Evolutionary conservation across 2,113 vertebrate genomes (phyloP).

Genomic region (Opisthocomus hoazin): DNA sequence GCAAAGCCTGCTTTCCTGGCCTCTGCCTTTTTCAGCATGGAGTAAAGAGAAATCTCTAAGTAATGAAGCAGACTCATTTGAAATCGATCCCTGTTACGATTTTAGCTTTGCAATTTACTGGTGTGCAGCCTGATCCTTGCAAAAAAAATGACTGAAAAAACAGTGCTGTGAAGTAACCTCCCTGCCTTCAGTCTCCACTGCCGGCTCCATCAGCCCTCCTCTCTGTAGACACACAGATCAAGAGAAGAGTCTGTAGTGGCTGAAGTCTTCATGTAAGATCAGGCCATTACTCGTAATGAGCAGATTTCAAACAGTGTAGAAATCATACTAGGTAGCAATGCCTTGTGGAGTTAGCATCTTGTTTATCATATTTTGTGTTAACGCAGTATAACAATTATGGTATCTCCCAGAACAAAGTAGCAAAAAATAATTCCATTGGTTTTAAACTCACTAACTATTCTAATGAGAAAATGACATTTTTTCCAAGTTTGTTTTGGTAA

Average conservation of each 20-base stretch:
- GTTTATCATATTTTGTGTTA: background rate
- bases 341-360: background rate
- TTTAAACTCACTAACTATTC: background rate
- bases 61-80: background rate
- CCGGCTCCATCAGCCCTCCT: background rate
- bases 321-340: background rate
- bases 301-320: background rate
- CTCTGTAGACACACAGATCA: background rate
- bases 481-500: background rate
- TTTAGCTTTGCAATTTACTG: background rate
- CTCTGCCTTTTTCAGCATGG: background rate
- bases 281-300: background rate
- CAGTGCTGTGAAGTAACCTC: background rate
- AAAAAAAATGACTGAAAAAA: background rate
- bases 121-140: background rate
- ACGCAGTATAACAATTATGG: background rate
- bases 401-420: background rate
- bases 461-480: background rate
- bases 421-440: background rate
- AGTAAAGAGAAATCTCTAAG: background rate
- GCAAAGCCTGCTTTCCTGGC: background rate
- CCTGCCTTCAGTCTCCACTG: background rate
- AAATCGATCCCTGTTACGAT: background rate
- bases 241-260: background rate
- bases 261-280: background rate